Conservation (phyloP, 2,113 vertebrate species). For the Anser cygnoides region DNA sequence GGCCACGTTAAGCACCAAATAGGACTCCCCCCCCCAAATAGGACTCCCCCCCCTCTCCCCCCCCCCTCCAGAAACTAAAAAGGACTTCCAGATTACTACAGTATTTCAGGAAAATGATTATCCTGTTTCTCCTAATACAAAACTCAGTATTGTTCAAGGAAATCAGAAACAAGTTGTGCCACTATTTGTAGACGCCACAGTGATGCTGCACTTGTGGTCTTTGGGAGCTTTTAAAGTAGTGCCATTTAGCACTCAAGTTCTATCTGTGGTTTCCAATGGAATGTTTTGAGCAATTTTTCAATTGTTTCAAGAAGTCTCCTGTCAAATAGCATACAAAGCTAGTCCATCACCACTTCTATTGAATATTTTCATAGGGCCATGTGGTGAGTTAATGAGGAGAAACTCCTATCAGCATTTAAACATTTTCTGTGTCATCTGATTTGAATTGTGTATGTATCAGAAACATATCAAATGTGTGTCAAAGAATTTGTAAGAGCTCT, state of each 20-base stretch:
- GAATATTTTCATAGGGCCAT: background rate
- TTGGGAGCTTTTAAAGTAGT: background rate
- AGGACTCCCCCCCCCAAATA: background rate
- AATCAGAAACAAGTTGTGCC: background rate
- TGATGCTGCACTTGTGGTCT: background rate
- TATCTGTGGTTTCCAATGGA: background rate
- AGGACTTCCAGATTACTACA: background rate
- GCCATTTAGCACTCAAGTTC: background rate
- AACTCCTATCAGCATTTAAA: background rate
- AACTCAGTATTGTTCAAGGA: background rate
- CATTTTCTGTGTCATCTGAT: background rate
- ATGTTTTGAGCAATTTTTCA: slow-evolving; percentile 2
- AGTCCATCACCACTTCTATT: background rate
- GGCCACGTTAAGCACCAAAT: background rate
- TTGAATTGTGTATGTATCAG: background rate
- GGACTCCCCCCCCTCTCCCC: too few species aligned
- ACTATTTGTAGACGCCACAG: background rate
- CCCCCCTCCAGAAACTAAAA: background rate
- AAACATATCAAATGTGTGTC: background rate
- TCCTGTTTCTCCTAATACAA: background rate
- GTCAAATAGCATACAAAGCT: background rate
- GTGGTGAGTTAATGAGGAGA: slow-evolving; percentile 19
- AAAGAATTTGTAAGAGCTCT: background rate
- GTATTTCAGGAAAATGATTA: background rate
- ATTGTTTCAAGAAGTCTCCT: slow-evolving; percentile 27